Evolutionary conservation across 2,888 invertebrate genomes (phyloP).

Genomic region (Lasioglossum leucozonium): DNA sequence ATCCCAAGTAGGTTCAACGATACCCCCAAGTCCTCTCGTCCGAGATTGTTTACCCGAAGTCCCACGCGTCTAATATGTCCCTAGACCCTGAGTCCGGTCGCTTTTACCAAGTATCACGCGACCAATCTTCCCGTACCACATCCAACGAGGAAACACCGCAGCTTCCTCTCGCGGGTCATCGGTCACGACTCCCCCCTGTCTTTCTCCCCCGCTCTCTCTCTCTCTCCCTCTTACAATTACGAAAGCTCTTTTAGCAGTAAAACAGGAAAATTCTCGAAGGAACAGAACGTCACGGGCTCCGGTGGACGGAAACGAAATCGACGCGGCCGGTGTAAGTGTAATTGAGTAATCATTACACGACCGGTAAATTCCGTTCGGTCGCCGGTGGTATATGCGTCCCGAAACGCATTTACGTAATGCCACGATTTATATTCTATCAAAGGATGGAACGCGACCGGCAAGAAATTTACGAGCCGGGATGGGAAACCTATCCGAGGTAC

Average conservation of each 20-base stretch:
- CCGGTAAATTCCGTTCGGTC: neutral
- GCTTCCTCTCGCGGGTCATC: constrained; percentile 4
- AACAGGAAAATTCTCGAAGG: neutral
- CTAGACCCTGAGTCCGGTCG: constrained; percentile 4
- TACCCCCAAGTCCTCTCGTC: neutral
- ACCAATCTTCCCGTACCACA: neutral
- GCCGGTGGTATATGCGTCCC: neutral
- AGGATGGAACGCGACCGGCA: constrained; percentile 6
- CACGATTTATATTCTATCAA: constrained; percentile 20
- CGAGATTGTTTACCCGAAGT: constrained; percentile 6
- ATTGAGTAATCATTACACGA: constrained; percentile 17
- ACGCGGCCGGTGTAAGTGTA: neutral
- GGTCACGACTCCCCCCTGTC: neutral
- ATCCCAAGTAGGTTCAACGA: neutral
- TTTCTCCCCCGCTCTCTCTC: too few species aligned
- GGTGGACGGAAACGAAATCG: neutral
- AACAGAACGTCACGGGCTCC: neutral
- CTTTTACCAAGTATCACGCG: constrained; percentile 9
- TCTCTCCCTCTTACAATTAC: neutral
- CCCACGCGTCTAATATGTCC: constrained; percentile 8
- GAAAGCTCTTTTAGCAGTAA: neutral
- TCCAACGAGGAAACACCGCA: neutral
- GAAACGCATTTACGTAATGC: constrained; percentile 17
- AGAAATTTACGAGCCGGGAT: constrained; percentile 12
- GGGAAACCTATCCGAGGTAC: neutral